Evolutionary conservation across 2,888 invertebrate species (phyloP).

Genomic region (Eilema sororculum): DNA sequence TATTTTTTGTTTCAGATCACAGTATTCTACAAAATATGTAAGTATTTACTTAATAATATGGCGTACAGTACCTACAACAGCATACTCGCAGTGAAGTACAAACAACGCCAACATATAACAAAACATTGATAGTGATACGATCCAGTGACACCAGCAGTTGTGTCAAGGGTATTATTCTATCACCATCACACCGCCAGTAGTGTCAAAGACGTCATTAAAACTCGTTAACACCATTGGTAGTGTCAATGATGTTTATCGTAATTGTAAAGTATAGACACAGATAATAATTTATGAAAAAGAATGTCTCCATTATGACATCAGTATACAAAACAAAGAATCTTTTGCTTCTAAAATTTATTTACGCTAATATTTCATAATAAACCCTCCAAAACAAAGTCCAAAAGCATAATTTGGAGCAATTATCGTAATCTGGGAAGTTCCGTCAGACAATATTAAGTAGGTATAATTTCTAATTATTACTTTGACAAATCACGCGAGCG

Average conservation of each 20-base stretch:
- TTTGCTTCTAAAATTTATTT: conserved; percentile 1
- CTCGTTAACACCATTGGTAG: no score
- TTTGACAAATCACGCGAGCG: conserved; percentile 30
- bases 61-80: not conserved
- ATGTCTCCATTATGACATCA: not conserved
- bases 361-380: conserved; percentile 13
- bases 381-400: conserved; percentile 13
- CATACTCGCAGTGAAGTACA: not conserved
- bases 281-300: no score
- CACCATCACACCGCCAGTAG: no score
- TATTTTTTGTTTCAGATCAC: conserved; percentile 3
- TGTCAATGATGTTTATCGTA: no score
- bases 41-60: not conserved
- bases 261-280: no score
- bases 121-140: no score
- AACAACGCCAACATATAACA: no score
- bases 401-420: conserved; percentile 24
- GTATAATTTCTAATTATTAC: conserved; percentile 26
- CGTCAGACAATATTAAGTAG: conserved; percentile 16
- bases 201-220: no score
- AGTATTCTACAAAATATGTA: conserved; percentile 6
- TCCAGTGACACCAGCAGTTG: no score
- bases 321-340: not conserved
- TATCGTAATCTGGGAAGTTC: conserved; percentile 26
- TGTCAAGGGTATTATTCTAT: no score